Base-by-base conservation (phyloP, 2,888 invertebrate genomes). In the Phortica magna region DNA sequence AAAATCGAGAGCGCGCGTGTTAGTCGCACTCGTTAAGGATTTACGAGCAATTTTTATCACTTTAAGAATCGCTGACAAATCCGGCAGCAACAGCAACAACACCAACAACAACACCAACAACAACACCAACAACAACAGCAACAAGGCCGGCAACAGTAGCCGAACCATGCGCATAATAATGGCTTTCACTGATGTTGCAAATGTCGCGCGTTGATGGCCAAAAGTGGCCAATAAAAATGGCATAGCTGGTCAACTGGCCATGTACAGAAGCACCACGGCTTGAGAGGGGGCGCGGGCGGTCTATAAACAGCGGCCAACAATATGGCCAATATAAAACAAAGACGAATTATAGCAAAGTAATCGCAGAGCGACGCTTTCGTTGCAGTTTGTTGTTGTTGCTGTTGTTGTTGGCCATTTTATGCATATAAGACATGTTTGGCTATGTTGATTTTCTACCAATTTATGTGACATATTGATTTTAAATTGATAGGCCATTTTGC, bases 401-500 rank as follows among this genome's bases (percentile, higher is more conserved):
- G 83, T 84, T 79, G 76, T 67, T 67, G 67, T 41, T 57, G 17
- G 76, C 79, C 78, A 55, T 74, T 68, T 68, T 64, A 67, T 75
- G 76, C 76, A 67, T 79, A 75, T 75, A 61, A 61, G 61, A 61
- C 61, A 61, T 67, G 76, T 76, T 88, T 70, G 77, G 74, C 75
- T 77, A 77, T 76, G 80, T 76, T 80, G 84, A 88, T 91, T 91
- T 91, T 90, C 91, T 91, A 90, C 90, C 91, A 91, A 91, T 91
- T 91, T 92, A 92, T 91, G 90, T 91, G 91, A 91, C 91, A 91
- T 91, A 91, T 91, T 91, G 91, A 91, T 91, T 91, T 90, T 89
- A 89, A 92, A 91, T 92, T 91, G 91, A 91, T 91, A 91, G 91
- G 89, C 91, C 88, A 89, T 85, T 89, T 86, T 86, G 89, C 78